phyloP scores from a whole-genome alignment of 2,113 vertebrate species.

The Strigops habroptila region DNA sequence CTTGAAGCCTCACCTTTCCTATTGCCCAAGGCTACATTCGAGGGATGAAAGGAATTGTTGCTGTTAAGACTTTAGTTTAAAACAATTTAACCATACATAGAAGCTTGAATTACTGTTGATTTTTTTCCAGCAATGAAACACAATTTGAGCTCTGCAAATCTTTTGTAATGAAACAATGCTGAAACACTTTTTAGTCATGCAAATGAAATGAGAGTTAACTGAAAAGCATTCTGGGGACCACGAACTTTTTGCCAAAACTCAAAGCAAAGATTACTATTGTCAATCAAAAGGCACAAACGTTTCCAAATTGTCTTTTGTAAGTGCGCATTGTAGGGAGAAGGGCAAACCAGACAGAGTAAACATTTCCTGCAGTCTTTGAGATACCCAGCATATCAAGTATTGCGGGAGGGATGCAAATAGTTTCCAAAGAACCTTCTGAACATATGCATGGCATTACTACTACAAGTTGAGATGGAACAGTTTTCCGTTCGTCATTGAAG shows the following conservation, averaged over 20 bases:
- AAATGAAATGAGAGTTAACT: slow-evolving; percentile 41
- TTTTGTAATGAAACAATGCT: slow-evolving; percentile 18
- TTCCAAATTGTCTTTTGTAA: not conserved
- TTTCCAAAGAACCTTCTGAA: not conserved
- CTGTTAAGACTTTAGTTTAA: not conserved
- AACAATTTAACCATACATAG: not conserved
- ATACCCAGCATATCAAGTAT: not conserved
- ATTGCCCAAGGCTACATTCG: not conserved
- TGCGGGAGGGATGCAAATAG: not conserved
- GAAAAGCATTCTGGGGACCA: not conserved
- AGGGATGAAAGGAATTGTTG: not conserved
- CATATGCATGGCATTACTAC: not conserved
- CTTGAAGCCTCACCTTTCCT: not conserved
- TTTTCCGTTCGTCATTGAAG: not conserved
- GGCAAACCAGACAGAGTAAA: not conserved
- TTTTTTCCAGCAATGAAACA: not conserved
- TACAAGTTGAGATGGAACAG: not conserved
- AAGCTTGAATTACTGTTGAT: not conserved
- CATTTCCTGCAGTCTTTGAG: not conserved
- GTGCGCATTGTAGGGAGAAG: not conserved
- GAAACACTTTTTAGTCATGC: slow-evolving; percentile 38
- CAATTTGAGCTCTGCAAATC: not conserved
- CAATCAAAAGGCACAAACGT: not conserved
- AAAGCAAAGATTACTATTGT: not conserved
- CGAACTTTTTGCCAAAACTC: slow-evolving; percentile 19